Evolutionary conservation across 2,888 invertebrate species (phyloP), one percentile per base, ranked within the genome.

Genomic region (Lasius fuliginosus): DNA sequence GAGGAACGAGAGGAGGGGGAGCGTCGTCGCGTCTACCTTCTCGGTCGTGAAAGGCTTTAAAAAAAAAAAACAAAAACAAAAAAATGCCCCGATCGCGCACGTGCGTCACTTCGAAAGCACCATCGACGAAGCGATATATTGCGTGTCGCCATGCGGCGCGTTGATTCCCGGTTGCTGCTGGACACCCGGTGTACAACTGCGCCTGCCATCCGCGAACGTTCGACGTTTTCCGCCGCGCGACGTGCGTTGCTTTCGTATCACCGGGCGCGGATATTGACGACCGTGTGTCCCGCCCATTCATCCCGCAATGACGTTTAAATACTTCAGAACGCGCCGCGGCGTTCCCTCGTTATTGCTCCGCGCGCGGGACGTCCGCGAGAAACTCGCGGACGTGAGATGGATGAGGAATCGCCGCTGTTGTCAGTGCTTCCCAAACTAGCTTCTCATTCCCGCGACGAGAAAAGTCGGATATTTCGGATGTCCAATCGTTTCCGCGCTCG

Each of bases 241-340:
- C 79, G 79, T 81, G 79, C 71, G 79, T 81, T 81, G 71, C 71
- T 81, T 79, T 81, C 77, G 77, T 23, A 23, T 0, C 23, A 9
- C 40, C 36, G 33, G 69, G 36, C 60, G 46, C 46, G 36, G 71
- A 81, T 81, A 81, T 81, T 71, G 71, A 71, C 79, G 71, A 62
- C 60, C 49, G 60, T 46, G 69, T 69, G 71, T 81, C 60, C 46
- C 79, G 33, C 23, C 71, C 79, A 81, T 81, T 81, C 71, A 60
- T 79, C 71, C 71, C 79, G 79, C 71, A 71, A 81, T 81, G 79
- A 81, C 88, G 89, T 87, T 88, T 88, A 88, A 88, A 82, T 84
- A 88, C 83, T 79, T 85, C 79, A 83, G 83, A 81, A 85, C 87
- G 85, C 87, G 84, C 79, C 40, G 79, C 75, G 75, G 65, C 58